These are phyloP conservation scores for Collichthys lucidus DNA, from an alignment of 2,113 vertebrate genomes.

Conservation along the genomic window DNA sequence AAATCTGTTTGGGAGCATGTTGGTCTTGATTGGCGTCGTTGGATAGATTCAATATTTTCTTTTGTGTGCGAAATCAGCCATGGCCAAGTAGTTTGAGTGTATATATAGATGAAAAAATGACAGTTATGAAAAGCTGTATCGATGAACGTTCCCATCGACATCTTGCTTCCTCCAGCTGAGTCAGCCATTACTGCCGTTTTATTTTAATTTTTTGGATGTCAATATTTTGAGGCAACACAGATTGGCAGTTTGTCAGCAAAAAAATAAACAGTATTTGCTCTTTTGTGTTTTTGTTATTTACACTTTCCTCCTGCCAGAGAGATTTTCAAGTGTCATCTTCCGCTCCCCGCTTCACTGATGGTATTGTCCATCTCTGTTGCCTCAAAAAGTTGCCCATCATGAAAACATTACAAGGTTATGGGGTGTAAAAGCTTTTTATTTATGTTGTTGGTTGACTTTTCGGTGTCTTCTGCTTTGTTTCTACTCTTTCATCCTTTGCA, in stretches of 20 bases:
- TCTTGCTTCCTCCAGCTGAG: not conserved
- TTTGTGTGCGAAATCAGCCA: conserved; percentile 20
- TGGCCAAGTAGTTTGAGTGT: conserved; percentile 23
- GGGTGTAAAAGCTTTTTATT: conserved; percentile 41
- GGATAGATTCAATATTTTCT: not conserved
- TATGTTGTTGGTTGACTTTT: conserved; percentile 27
- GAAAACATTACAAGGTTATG: conserved; percentile 1
- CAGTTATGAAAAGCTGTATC: not conserved
- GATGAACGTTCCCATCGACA: not conserved
- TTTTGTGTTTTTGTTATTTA: conserved; percentile 6
- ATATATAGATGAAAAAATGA: not conserved
- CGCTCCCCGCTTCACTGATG: not conserved
- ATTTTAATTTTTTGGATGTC: not conserved
- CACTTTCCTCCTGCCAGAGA: not conserved
- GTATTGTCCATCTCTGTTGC: conserved; percentile 14
- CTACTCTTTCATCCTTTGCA: conserved; percentile 27
- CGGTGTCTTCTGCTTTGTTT: conserved; percentile 26
- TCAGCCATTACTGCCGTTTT: not conserved
- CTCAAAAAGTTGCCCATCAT: conserved; percentile 28
- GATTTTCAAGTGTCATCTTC: conserved; percentile 16
- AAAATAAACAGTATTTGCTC: conserved; percentile 44
- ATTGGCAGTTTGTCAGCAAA: conserved; percentile 14
- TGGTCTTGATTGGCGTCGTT: not conserved
- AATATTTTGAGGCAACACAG: conserved; percentile 28
- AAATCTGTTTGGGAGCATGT: conserved; percentile 16